phyloP scores from a whole-genome alignment of 2,797 vertebrate genomes.

The Syncerus caffer region DNA sequence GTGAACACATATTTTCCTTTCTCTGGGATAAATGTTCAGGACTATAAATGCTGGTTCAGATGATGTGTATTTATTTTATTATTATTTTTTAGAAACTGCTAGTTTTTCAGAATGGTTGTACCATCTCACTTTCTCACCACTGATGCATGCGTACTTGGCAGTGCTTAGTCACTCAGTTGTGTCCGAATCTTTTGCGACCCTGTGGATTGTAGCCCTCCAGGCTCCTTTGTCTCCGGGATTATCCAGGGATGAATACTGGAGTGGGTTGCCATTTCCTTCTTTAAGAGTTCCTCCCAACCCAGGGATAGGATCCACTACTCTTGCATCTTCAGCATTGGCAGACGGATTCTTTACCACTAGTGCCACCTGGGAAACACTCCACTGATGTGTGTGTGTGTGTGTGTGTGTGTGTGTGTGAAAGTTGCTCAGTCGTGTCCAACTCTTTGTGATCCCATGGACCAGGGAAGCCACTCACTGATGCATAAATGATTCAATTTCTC shows the following conservation, averaged over 20 bases:
- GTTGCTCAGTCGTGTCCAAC: not conserved
- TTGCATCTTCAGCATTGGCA: not conserved
- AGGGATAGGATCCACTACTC: not conserved
- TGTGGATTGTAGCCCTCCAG: not conserved
- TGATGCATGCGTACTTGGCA: not conserved
- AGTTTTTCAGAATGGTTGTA: not conserved
- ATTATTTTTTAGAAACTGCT: not conserved
- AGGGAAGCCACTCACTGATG: not conserved
- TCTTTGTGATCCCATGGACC: not conserved
- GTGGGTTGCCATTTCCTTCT: not conserved
- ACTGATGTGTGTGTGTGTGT: not conserved
- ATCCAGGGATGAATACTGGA: not conserved
- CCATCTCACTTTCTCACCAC: not conserved
- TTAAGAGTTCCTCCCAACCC: not conserved
- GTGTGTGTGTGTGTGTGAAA: not conserved
- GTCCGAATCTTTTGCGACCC: fast-evolving
- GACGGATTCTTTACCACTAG: not conserved
- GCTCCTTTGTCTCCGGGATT: not conserved
- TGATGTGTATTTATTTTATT: not conserved
- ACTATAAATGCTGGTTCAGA: not conserved
- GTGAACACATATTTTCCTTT: not conserved
- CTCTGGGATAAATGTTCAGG: not conserved
- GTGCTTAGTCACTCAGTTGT: not conserved
- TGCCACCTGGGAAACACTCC: not conserved
- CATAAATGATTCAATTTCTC: not conserved